A percentile compares a stretch with the other conserved stretches of the same genome.
Conservation (phyloP, 2,888 invertebrate genomes). For the Dorcus hopei region DNA sequence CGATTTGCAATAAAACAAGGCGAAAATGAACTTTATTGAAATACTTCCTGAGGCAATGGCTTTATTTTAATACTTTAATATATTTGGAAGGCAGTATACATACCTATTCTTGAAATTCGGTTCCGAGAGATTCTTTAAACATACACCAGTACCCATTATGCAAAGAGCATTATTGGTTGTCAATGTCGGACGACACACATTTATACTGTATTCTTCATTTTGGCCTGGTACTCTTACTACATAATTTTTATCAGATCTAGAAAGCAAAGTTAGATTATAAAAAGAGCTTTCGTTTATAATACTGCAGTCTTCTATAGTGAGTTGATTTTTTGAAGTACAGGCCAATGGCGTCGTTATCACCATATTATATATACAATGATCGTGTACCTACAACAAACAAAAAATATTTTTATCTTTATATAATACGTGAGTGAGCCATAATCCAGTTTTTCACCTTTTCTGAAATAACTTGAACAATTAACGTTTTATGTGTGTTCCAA, state of each 20-base stretch:
- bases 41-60: too few relatives aligned
- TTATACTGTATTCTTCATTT: not conserved
- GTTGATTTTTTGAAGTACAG: not conserved
- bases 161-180: not conserved
- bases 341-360: not conserved
- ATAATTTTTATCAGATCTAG: not conserved
- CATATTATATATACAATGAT: conserved; percentile 2
- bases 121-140: conserved; percentile 1
- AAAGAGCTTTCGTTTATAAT: too few relatives aligned
- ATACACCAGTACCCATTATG: not conserved
- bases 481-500: too few relatives aligned
- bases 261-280: conserved; percentile 1
- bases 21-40: too few relatives aligned
- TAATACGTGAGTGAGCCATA: too few relatives aligned
- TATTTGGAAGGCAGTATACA: too few relatives aligned
- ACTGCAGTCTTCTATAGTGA: too few relatives aligned
- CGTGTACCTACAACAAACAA: not conserved
- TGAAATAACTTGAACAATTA: too few relatives aligned
- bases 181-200: conserved; percentile 6
- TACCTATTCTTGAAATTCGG: conserved; percentile 8
- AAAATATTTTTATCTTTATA: too few relatives aligned
- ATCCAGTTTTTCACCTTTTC: too few relatives aligned
- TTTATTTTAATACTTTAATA: too few relatives aligned
- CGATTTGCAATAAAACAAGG: too few relatives aligned
- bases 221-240: not conserved